These are phyloP conservation scores for Eupithecia exiguata DNA, from an alignment of 2,888 invertebrate species.

Conservation along the genomic window DNA sequence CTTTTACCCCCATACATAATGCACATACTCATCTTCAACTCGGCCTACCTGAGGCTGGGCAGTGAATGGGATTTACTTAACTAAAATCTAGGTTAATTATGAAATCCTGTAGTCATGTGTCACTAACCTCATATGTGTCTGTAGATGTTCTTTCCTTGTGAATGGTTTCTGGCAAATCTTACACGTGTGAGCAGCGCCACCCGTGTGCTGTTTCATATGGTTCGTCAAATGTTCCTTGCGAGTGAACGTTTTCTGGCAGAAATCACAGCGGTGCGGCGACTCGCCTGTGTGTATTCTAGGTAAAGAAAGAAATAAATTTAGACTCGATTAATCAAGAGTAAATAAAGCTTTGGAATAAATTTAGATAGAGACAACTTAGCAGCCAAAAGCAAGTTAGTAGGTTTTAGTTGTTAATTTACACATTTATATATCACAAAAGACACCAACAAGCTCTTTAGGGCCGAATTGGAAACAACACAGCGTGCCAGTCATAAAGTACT, in stretches of 20 bases:
- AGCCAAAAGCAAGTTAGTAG: slow-evolving; percentile 3
- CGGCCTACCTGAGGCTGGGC: no score
- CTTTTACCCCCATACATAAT: no score
- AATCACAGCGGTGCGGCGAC: slow-evolving; percentile 89
- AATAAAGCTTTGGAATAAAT: not conserved
- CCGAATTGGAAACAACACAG: not conserved
- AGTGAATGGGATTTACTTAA: no score
- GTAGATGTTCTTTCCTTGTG: slow-evolving; percentile 88
- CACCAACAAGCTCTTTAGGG: not conserved
- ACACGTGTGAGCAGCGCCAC: slow-evolving; percentile 88
- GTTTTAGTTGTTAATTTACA: not conserved
- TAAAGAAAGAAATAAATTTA: slow-evolving; percentile 22
- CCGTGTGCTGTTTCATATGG: slow-evolving; percentile 87
- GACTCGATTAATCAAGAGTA: not conserved
- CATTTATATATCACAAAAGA: slow-evolving; percentile 6
- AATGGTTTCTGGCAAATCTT: slow-evolving; percentile 90
- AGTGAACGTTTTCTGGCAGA: slow-evolving; percentile 89
- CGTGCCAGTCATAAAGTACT: not conserved
- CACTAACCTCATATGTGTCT: slow-evolving; percentile 88
- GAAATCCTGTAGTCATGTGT: not conserved
- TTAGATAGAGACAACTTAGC: not conserved
- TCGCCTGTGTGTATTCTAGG: slow-evolving; percentile 85
- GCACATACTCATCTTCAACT: no score
- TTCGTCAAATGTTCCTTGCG: slow-evolving; percentile 89
- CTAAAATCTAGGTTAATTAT: no score